These are phyloP conservation scores for Drusus annulatus DNA, from an alignment of 1,140 invertebrate genomes.

Conservation along the genomic window DNA sequence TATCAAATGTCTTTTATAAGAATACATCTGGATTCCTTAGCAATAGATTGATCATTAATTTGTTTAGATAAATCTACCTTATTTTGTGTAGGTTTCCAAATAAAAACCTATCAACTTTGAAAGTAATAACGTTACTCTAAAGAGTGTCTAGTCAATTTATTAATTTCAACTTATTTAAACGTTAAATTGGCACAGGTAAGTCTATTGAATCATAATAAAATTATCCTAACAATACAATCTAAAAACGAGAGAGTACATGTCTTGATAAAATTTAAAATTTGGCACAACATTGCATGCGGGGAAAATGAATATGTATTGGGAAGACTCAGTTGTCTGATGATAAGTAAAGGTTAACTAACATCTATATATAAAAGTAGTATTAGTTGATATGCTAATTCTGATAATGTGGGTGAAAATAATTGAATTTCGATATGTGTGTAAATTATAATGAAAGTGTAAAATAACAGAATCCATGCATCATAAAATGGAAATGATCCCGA, in stretches of 20 bases:
- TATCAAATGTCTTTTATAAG: constrained; percentile 23
- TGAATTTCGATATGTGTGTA: constrained; percentile 37
- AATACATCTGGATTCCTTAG: neutral
- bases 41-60: neutral
- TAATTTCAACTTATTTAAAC: constrained; percentile 5
- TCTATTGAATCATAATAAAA: constrained; percentile 27
- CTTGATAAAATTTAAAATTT: constrained; percentile 30
- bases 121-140: neutral
- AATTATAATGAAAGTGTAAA: constrained; percentile 14
- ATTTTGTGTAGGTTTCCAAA: neutral
- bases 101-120: neutral
- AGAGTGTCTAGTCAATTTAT: neutral
- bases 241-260: constrained; percentile 11
- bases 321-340: constrained; percentile 14
- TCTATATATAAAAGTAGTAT: neutral
- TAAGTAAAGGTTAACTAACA: neutral
- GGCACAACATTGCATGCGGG: constrained; percentile 31
- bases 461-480: neutral
- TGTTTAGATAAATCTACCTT: no score
- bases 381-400: constrained; percentile 14
- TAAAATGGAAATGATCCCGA: no score
- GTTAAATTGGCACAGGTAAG: constrained; percentile 29
- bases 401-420: constrained; percentile 29
- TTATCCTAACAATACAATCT: constrained; percentile 20
- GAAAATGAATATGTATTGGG: constrained; percentile 11